Base-by-base conservation (phyloP, 2,888 invertebrate species). In the Hirtodrosophila duncani region DNA sequence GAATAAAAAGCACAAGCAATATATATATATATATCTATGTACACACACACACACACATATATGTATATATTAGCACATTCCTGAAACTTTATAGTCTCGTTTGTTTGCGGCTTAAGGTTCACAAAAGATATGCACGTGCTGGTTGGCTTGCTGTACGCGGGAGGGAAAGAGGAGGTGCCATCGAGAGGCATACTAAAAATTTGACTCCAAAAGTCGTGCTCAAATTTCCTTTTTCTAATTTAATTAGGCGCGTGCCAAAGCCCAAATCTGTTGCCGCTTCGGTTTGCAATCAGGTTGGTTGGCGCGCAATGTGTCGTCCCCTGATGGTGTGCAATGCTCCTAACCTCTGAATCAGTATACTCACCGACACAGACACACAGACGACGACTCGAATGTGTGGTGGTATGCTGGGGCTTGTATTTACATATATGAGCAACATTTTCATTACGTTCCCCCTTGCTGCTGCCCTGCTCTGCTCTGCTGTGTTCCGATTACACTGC, bases 161-260 rank as follows among this genome's bases (percentile, higher is more conserved):
- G n/a, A n/a, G n/a, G n/a, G n/a, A n/a, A n/a, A n/a, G n/a, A n/a
- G n/a, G n/a, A n/a, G n/a, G n/a, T n/a, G n/a, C n/a, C n/a, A n/a
- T n/a, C n/a, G n/a, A n/a, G n/a, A n/a, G n/a, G n/a, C n/a, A n/a
- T 20, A 31, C 11, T 10, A 3, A 14, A 16, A 30, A 33, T 27
- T 29, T 17, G 21, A 18, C 49, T 59, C 26, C 39, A 36, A 51
- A 27, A 39, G 52, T 39, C 31, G 9, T 57, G 55, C 58, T 53
- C 64, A 53, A 75, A 77, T 77, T 51, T 62, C 48, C 65, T 58
- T 57, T 80, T 80, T 59, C 65, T 80, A 71, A 77, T 80, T 72
- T 72, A 80, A 72, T 72, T 80, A 72, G 78, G 63, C 69, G 52
- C 72, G 48, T 65, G 65, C 44, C 72, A 27, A 53, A 24, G 53